phyloP scores from a whole-genome alignment of 2,888 invertebrate genomes.

The Drosophila borborema region DNA sequence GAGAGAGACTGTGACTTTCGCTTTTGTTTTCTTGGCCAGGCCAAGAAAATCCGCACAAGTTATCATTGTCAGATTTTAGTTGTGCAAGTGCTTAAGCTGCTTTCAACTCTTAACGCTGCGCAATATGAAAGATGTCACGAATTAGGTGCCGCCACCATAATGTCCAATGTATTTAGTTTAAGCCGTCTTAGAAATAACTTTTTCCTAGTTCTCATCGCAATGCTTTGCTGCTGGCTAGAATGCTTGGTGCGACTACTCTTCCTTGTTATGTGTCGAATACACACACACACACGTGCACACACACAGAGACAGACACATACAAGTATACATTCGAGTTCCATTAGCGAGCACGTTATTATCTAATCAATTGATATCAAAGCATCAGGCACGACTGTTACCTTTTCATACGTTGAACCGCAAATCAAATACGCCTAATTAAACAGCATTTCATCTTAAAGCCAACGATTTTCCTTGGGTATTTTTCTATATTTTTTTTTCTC shows the following conservation, averaged over 20 bases:
- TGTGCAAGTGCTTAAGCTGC: constrained; percentile 32
- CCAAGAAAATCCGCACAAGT: constrained; percentile 34
- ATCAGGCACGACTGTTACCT: constrained; percentile 63
- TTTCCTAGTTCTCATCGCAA: neutral
- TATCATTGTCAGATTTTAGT: constrained; percentile 55
- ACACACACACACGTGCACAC: constrained; percentile 7
- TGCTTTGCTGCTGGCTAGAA: neutral
- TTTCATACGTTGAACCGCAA: constrained; percentile 64
- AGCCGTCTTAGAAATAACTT: constrained; percentile 22
- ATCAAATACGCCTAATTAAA: constrained; percentile 75
- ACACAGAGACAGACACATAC: neutral
- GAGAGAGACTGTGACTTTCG: constrained; percentile 39
- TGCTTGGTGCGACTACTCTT: neutral
- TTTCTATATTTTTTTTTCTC: neutral
- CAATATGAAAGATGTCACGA: constrained; percentile 49
- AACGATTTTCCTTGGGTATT: neutral
- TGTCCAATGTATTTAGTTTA: constrained; percentile 28
- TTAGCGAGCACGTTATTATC: constrained; percentile 53
- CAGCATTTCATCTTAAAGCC: constrained; percentile 56
- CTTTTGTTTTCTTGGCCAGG: constrained; percentile 45
- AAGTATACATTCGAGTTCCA: constrained; percentile 15
- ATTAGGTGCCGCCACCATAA: constrained; percentile 29
- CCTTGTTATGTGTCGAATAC: no score
- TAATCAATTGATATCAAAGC: constrained; percentile 51
- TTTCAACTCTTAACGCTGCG: constrained; percentile 33